Evolutionary conservation across 2,888 invertebrate species (phyloP).

Genomic region (Drosophila villosipedis): DNA sequence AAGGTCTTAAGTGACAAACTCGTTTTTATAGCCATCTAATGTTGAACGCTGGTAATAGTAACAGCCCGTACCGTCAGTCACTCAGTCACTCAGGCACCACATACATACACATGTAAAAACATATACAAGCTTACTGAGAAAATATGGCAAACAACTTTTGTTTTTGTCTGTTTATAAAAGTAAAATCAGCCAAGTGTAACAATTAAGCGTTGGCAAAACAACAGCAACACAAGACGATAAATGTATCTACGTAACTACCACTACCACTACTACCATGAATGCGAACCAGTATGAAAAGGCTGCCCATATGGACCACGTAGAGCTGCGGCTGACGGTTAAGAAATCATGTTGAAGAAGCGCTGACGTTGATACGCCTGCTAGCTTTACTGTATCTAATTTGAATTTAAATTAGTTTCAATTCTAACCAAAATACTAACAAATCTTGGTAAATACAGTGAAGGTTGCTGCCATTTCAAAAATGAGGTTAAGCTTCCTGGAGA

Average conservation of each 20-base stretch:
- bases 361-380: slow-evolving; percentile 70
- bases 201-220: slow-evolving; percentile 74
- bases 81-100: slow-evolving; percentile 38
- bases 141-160: slow-evolving; percentile 78
- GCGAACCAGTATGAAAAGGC: slow-evolving; percentile 51
- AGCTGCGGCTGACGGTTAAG: slow-evolving; percentile 43
- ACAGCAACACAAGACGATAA: slow-evolving; percentile 37
- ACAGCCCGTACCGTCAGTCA: slow-evolving; percentile 37
- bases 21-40: slow-evolving; percentile 67
- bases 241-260: slow-evolving; percentile 10
- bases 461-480: slow-evolving; percentile 29
- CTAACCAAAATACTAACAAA: slow-evolving; percentile 36
- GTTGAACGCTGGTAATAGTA: slow-evolving; percentile 48
- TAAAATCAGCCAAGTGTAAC: slow-evolving; percentile 82
- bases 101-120: slow-evolving; percentile 1
- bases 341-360: slow-evolving; percentile 71
- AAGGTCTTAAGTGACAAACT: slow-evolving; percentile 76
- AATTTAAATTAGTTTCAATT: slow-evolving; percentile 73
- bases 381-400: slow-evolving; percentile 74
- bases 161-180: slow-evolving; percentile 75
- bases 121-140: slow-evolving; percentile 47
- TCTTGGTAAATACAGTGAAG: slow-evolving; percentile 26
- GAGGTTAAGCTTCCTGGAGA: slow-evolving; percentile 34
- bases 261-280: slow-evolving; percentile 7
- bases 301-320: slow-evolving; percentile 68